Base-by-base conservation (phyloP, 2,797 vertebrate species). In the Rhabdomys pumilio region DNA sequence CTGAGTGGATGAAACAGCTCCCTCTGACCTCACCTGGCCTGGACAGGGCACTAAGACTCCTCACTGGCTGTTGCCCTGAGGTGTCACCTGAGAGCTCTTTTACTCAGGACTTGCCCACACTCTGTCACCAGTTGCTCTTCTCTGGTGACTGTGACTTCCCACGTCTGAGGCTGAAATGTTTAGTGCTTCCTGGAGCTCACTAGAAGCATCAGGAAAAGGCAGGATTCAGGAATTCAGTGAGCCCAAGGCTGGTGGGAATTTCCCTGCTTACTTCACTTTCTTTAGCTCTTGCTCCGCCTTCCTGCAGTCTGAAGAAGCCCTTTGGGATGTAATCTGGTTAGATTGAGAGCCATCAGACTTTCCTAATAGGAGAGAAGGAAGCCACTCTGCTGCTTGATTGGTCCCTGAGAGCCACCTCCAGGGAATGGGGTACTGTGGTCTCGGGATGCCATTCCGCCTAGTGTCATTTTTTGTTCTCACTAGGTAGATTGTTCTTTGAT, bases 401-500 rank as follows among this genome's bases (percentile, higher is more conserved):
- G 20, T 11, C 3, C 6, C 3, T 11, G 47, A 90, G 29, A 34
- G 12, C 31, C n/a, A 26, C 81, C 50, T 22, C 11, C 15, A 24
- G 9, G 26, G 29, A 14, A 14, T 15, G 6, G 61, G 50, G 8
- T n/a, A 10, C 38, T 1, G 8, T 77, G 77, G 41, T 10, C 20
- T 90, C 19, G 0, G 38, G 87, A 79, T 61, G 41, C 50, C 10
- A 2, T 15, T 24, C 3, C 0, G 0, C 50, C 44, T 24, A 6
- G 14, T 22, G 38, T 31, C 53, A 0, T 53, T 11, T 38, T 38
- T 65, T 38, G 8, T 59, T 47, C 34, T 34, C 22, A 5, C 1
- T 0, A 1, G 38, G 38, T 2, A 29, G 80, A 47, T 31, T 12
- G 8, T 6, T 1, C 34, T 1, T 4, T 63, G 31, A 73, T 41